Evolutionary conservation across 2,113 vertebrate genomes (phyloP).

Genomic region (Pipra filicauda): DNA sequence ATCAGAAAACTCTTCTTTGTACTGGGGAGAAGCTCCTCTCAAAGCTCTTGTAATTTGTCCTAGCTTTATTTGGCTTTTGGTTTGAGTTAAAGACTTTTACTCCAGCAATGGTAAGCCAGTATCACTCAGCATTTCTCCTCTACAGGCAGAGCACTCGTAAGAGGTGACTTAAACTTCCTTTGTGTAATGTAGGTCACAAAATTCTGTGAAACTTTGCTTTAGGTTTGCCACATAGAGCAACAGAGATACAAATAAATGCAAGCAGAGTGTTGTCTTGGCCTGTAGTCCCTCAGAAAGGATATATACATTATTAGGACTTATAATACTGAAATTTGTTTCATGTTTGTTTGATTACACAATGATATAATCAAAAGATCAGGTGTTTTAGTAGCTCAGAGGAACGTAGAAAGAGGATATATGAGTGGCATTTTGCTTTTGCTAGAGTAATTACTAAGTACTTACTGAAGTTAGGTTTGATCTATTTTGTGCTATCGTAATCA

Average conservation of each 20-base stretch:
- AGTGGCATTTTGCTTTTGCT: neutral
- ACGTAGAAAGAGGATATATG: neutral
- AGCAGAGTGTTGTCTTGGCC: neutral
- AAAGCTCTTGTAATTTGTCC: neutral
- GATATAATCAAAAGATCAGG: neutral
- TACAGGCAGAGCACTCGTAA: conserved; percentile 14
- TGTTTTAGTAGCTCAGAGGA: neutral
- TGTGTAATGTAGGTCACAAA: neutral
- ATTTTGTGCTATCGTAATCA: neutral
- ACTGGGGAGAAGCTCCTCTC: neutral
- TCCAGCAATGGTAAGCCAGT: neutral
- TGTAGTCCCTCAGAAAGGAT: neutral
- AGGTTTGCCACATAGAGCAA: neutral
- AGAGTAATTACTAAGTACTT: neutral
- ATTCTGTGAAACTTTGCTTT: conserved; percentile 32
- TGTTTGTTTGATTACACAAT: neutral
- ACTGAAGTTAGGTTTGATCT: neutral
- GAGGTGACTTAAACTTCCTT: conserved; percentile 35
- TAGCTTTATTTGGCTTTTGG: neutral
- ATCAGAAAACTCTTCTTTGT: neutral
- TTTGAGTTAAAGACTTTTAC: neutral
- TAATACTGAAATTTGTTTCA: neutral
- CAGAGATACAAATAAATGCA: neutral
- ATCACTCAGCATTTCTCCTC: neutral
- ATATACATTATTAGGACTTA: neutral